Evolutionary conservation across 1,140 invertebrate genomes (phyloP), one percentile per base, ranked within the genome.

Genomic region (Euschistus heros): DNA sequence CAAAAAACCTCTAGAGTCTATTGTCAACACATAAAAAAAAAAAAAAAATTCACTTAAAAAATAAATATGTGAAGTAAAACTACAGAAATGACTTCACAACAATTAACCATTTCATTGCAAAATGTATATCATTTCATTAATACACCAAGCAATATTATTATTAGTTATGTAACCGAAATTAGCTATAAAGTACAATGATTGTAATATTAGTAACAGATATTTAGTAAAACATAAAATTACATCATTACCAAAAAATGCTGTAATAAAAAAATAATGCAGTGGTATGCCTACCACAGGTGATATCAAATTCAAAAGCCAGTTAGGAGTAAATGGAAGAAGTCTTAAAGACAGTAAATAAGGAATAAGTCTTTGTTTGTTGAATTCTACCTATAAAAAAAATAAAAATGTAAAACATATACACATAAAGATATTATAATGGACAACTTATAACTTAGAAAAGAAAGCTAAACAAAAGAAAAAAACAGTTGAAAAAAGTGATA

Each of bases 181-280:
- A 30, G 30, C 8, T 5, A 30, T 30, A 30, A 30, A 30, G 30
- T 30, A 5, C 8, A 5, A 30, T 30, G 8, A 30, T 30, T 30
- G 8, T 3, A 30, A 30, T 30, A 3, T 5, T 30, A 8, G 8
- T 5, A 30, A 3, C 30, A 30, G 8, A 30, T 30, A 30, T 5
- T 30, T 5, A 8, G 8, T 30, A 30, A 5, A 5, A 30, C 3
- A 8, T 30, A 30, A 30, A 30, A 5, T 5, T 30, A 30, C 8
- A 30, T 5, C 3, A 30, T 30, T 30, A 30, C 30, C 30, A 5
- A 30, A 30, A 30, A 30, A 30, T 30, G 30, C 60, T 33, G 60
- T 20, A 33, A 62, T 18, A 42, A 62, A 62, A 20, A 62, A 44
- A 17, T 33, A 30, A 33, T 22, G 30, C 60, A 47, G 14, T 57